phyloP scores from a whole-genome alignment of 2,113 vertebrate genomes.

The Sceloporus undulatus region DNA sequence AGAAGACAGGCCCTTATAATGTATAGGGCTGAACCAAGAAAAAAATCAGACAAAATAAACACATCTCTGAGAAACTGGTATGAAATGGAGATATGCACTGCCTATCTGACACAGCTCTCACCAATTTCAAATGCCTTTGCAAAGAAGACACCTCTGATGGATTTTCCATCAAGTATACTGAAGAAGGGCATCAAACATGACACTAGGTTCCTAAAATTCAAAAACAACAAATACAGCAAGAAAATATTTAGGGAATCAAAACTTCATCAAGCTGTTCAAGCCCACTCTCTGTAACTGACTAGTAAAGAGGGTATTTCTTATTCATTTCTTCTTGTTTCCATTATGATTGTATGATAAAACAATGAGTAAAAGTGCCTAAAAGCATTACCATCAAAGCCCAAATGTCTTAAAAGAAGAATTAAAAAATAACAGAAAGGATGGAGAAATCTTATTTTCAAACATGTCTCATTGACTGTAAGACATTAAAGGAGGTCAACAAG shows the following conservation, averaged over 20 bases:
- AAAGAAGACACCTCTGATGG: background rate
- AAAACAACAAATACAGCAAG: background rate
- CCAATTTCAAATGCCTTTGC: background rate
- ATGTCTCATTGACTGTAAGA: background rate
- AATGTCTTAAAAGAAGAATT: constrained; percentile 8
- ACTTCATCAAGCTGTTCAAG: background rate
- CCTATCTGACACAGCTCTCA: background rate
- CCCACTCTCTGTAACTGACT: background rate
- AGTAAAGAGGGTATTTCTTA: constrained; percentile 15
- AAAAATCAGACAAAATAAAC: background rate
- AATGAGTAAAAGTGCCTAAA: background rate
- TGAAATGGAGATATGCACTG: background rate
- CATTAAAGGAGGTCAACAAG: background rate
- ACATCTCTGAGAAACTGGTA: background rate
- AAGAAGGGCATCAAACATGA: background rate
- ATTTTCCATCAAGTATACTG: background rate
- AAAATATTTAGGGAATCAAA: constrained; percentile 14
- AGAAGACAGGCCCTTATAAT: too few relatives aligned
- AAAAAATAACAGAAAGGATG: background rate
- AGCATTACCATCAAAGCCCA: background rate
- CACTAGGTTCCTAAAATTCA: background rate
- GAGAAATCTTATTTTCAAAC: background rate
- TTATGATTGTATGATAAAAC: background rate
- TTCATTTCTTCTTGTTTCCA: constrained; percentile 5
- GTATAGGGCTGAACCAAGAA: background rate